Base-by-base conservation (phyloP, 2,888 invertebrate species). In the Melieria omissa region DNA sequence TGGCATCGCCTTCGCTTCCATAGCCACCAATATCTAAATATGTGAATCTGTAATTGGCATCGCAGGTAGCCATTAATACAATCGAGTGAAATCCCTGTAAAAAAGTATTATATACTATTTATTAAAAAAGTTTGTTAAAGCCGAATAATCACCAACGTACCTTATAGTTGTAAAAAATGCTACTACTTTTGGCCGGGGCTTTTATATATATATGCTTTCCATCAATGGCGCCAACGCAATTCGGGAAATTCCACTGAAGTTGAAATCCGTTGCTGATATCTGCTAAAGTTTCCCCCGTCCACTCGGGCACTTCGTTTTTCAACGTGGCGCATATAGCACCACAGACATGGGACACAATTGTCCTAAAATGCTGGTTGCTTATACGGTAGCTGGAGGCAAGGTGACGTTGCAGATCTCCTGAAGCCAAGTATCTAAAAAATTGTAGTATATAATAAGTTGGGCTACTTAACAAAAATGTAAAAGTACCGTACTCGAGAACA, bases 151-250 rank as follows among this genome's bases (percentile, higher is more conserved):
- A 14, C 8, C 12, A 14, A 46, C 46, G 9, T 47, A 55, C 64
- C 55, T 68, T 72, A 55, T 69, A 72, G 9, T 60, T 65, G 55
- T 70, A 73, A 54, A 74, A 74, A 10, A 61, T 61, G 45, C 70
- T 70, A 55, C 73, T 68, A 41, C 55, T 46, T 45, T 74, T 65
- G 52, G 60, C 60, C 7, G 65, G 68, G 42, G 47, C 42, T 63
- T 70, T 70, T 12, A 73, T 62, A 12, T 8, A 10, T 41, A 71
- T 54, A 47, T 72, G 65, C 42, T 74, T 74, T 52, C 74, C 70
- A n/a, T 64, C 64, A 55, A 70, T 65, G 16, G 70, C 63, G 3
- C 64, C 70, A 16, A 70, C 54, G 52, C 70, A 70, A 16, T 70
- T 70, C 42, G 60, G 65, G 44, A 65, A 70, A 60, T 65, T 65